Percentiles rank a stretch among this genome's conserved stretches.
Conservation (phyloP, 2,888 invertebrate species). For the Trissonchulus latispiculum region DNA sequence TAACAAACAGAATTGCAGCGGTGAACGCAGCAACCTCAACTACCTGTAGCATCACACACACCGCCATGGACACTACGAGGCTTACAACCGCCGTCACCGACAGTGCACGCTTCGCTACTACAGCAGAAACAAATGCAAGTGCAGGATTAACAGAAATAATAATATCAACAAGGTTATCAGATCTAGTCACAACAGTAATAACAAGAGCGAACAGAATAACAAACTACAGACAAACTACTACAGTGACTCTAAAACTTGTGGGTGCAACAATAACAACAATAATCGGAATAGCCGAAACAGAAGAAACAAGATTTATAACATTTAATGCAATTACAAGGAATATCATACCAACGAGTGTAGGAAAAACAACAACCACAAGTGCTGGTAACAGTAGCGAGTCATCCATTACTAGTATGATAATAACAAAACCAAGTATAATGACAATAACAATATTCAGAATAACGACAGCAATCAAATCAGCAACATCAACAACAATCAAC, state of each 20-base stretch:
- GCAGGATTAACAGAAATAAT: not conserved
- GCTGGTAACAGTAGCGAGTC: too few species aligned
- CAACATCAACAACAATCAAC: too few species aligned
- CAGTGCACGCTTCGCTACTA: too few species aligned
- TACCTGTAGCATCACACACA: not conserved
- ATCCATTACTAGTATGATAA: too few species aligned
- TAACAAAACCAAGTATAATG: too few species aligned
- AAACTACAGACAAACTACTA: too few species aligned
- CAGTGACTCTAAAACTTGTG: too few species aligned
- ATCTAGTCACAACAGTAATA: too few species aligned
- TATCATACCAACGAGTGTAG: not conserved
- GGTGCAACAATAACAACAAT: not conserved
- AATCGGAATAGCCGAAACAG: not conserved
- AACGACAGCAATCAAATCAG: not conserved
- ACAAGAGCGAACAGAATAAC: too few species aligned
- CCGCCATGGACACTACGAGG: too few species aligned
- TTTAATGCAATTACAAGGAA: not conserved
- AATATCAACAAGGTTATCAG: too few species aligned
- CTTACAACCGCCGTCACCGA: too few species aligned
- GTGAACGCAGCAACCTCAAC: not conserved
- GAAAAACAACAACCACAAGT: not conserved
- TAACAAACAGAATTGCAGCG: not conserved
- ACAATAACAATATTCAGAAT: not conserved
- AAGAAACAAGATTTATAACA: not conserved
- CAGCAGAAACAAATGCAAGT: not conserved